Evolutionary conservation across 2,113 vertebrate species (phyloP), one percentile per base, ranked within the genome.

Genomic region (Microcebus jonahi): DNA sequence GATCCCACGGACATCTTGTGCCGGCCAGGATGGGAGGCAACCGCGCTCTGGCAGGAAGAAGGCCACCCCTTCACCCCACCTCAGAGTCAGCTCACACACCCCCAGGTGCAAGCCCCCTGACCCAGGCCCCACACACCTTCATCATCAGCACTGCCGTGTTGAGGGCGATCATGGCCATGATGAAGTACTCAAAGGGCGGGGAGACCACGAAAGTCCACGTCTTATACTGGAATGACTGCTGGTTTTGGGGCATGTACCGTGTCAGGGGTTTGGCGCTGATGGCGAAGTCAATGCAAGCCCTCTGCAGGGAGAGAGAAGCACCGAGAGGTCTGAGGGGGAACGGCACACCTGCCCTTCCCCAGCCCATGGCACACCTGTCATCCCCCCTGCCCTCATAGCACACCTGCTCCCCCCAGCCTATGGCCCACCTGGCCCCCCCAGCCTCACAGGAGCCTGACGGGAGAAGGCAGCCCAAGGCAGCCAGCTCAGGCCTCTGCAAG

Each of bases 121-220:
- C 45, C 29, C 1, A 15, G n/a, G 42, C 31, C 39, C 39, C 42
- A 80, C 98, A 96, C 97, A 99, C 99, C 99, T 99, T 99, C 99
- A 99, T 99, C 99, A 99, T 99, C 80, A 99, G 99, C 34, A 99
- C 99, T 75, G 99, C 99, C 0, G 99, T 99, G 97, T 99, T 99
- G 98, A 99, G 99, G 4, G 99, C 99, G 1, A 99, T 99, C 99
- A 99, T 99, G 95, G 99, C 99, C 99, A 99, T 99, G 97, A 99
- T 99, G 96, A 99, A 99, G 97, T 99, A 99, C 93, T 99, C 99
- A 39, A 99, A 99, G 20, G 99, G 99, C 20, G 99, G 98, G 0
- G 99, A 99, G 63, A 99, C 99, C 96, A 99, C 99, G 31, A 99
- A 99, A 61, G 99, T 99, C 99, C 99, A 99, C 97, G 99, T 99